These are phyloP conservation scores for Chlorocebus sabaeus DNA, from an alignment of 2,113 vertebrate species.

Conservation along the genomic window DNA sequence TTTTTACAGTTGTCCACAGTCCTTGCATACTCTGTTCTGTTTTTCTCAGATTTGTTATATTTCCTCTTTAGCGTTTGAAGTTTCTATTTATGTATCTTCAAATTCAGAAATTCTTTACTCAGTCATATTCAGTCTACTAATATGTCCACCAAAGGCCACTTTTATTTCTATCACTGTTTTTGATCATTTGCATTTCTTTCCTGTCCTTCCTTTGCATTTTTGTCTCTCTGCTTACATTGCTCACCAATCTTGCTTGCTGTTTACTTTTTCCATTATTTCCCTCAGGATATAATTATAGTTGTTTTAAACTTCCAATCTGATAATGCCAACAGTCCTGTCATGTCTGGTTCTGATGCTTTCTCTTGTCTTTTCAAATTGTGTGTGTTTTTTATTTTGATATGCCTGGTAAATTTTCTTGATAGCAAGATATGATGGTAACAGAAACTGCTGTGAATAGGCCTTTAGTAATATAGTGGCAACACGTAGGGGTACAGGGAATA, in stretches of 20 bases:
- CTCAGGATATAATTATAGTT: not conserved
- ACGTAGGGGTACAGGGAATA: fast-evolving
- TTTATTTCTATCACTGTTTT: not conserved
- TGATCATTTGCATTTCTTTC: not conserved
- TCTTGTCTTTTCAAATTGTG: not conserved
- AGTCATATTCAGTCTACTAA: not conserved
- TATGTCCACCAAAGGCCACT: not conserved
- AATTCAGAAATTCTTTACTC: not conserved
- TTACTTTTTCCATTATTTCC: too few species aligned
- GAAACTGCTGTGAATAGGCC: not conserved
- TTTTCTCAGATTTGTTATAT: not conserved
- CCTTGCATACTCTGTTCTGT: not conserved
- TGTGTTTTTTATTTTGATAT: not conserved
- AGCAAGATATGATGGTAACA: not conserved
- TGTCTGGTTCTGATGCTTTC: not conserved
- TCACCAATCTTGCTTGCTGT: not conserved
- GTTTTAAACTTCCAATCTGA: not conserved
- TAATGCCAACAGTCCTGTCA: not conserved
- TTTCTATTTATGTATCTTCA: not conserved
- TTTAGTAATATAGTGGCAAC: not conserved
- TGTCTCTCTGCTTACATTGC: not conserved
- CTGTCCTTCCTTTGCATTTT: not conserved
- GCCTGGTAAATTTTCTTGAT: not conserved
- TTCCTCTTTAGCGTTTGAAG: not conserved
- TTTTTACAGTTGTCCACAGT: not conserved